Evolutionary conservation across 2,113 vertebrate species (phyloP), one percentile per base, ranked within the genome.

Genomic region (Hemibagrus wyckioides): DNA sequence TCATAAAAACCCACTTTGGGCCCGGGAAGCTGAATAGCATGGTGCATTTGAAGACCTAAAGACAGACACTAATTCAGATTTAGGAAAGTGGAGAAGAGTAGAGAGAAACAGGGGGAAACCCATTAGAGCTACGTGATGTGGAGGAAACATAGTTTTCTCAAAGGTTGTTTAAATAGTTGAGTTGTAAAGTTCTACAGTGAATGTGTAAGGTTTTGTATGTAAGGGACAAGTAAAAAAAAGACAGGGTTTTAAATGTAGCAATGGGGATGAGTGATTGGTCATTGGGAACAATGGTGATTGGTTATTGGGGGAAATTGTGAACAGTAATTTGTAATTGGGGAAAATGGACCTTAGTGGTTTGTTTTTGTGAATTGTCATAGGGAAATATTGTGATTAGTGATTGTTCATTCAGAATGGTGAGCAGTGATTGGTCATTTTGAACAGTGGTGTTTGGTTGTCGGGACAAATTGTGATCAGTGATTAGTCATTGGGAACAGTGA

Each of bases 1-100:
- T 76, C 86, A 83, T 87, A 77, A 63, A 87, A 81, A 61, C 80
- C n/a, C 80, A 87, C 67, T 82, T 87, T 61, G 41, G 54, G 54
- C 77, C 54, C 30, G 7, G 63, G 77, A 71, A 81, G 77, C 69
- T 83, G 69, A 59, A 83, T 65, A 76, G 13, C 28, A 48, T 28
- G 39, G 28, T 17, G 44, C 75, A 63, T 77, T 30, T 77, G 84
- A 77, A 50, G 41, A 56, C 61, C 8, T 67, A 71, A 61, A 71
- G 63, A 69, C 48, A 86, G 77, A 57, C 33, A 30, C 50, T 86
- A 36, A 54, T 80, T 67, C 59, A 80, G 33, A 44, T 69, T 75
- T 30, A 76, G 39, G 39, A 39, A 57, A 30, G n/a, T 80, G 17
- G 50, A 86, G 44, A 63, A 80, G 30, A 80, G 4, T 10, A 52